Percentiles rank a stretch among this genome's conserved stretches.
phyloP scores from a whole-genome alignment of 2,888 invertebrate genomes.

The Nezara viridula region DNA sequence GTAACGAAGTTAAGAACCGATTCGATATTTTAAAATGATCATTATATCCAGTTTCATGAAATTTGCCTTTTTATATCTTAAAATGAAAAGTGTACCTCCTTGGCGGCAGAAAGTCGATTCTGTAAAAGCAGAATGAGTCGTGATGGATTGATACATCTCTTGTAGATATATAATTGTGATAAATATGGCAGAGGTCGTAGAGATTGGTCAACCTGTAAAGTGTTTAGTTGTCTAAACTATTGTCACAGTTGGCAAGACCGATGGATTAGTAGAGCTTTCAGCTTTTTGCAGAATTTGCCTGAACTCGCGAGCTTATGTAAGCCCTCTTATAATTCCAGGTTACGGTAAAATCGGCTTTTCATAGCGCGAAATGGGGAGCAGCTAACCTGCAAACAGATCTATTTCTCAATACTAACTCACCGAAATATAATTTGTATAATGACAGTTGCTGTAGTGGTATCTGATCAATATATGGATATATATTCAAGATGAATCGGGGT shows the following conservation, averaged over 20 bases:
- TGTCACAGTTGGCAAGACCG: slow-evolving; percentile 33
- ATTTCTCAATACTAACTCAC: background rate
- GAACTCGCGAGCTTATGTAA: slow-evolving; percentile 25
- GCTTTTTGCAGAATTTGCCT: slow-evolving; percentile 42
- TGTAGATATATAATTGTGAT: background rate
- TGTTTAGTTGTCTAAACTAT: slow-evolving; percentile 22
- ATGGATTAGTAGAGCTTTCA: slow-evolving; percentile 49
- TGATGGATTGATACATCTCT: too few species aligned
- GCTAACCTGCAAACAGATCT: slow-evolving; percentile 13
- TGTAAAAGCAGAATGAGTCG: too few species aligned
- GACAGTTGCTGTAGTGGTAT: background rate
- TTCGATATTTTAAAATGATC: too few species aligned
- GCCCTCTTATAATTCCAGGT: background rate
- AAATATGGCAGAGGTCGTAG: background rate
- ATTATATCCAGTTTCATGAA: too few species aligned
- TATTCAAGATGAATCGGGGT: too few species aligned
- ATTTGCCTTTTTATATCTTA: too few species aligned
- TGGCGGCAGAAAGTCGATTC: too few species aligned
- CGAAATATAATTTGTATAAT: background rate
- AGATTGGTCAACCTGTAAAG: background rate
- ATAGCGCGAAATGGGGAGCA: slow-evolving; percentile 23
- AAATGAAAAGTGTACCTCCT: too few species aligned
- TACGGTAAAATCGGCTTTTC: slow-evolving; percentile 16
- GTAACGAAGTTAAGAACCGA: too few species aligned
- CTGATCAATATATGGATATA: too few species aligned